Evolutionary conservation across 2,797 vertebrate species (phyloP), one percentile per base, ranked within the genome.

Genomic region (Emys orbicularis): DNA sequence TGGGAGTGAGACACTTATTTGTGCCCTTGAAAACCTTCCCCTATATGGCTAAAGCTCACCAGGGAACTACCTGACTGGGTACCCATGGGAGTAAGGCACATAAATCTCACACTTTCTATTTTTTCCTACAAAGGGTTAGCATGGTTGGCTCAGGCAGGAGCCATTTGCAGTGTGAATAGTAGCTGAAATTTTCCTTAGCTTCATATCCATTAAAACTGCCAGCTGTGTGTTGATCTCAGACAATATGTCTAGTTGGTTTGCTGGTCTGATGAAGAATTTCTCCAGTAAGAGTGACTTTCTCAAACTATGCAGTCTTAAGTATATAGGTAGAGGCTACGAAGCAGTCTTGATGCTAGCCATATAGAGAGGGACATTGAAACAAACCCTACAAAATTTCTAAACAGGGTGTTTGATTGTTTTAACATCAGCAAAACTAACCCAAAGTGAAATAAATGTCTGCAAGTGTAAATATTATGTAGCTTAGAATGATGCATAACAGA

Each of bases 271-370:
- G 1, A 91, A n/a, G 34, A 88, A 86, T 84, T 90, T 47, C 54
- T 61, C 29, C 84, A 81, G 81, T 8, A 25, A 72, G 15, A 87
- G 29, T 9, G 82, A 19, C 56, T 52, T 80, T 29, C 34, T 44
- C 49, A 10, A 23, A 77, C 82, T 31, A 11, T 15, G 12, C 10
- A n/a, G n/a, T 29, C 12, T 41, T 44, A 44, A 77, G 16, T 8
- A n/a, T 37, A 54, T 65, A 81, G 47, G 27, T 12, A 59, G 49
- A 1, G 6, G 23, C 37, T 87, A 50, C 50, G 79, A 87, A 65
- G 31, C 77, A 87, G 19, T 34, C 25, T 0, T 0, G 23, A 7
- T 50, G 85, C 65, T 79, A 37, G 4, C 72, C 29, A 1, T 0
- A 8, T 11, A 13, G 2, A 52, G 41, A 65, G n/a, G n/a, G 3